A percentile compares a stretch with the other conserved stretches of the same genome.
These are phyloP conservation scores for Rotaria magnacalcarata DNA, from an alignment of 2,888 invertebrate genomes.

Conservation along the genomic window DNA sequence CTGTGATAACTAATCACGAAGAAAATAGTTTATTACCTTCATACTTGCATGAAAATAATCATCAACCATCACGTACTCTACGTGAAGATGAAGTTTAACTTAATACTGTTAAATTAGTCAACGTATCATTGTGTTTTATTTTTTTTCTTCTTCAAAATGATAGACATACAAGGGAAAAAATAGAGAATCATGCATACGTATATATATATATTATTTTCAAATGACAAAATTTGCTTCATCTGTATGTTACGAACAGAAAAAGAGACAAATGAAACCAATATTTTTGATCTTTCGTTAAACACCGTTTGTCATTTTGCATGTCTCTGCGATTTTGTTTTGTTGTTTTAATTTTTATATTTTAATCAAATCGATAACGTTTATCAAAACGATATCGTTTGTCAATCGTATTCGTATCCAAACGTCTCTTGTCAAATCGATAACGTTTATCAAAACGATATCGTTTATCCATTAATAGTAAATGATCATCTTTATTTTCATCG, in stretches of 20 bases:
- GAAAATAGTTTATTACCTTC: neutral
- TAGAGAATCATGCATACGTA: neutral
- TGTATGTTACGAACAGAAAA: neutral
- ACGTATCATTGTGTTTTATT: neutral
- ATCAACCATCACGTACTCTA: neutral
- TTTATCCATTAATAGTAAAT: slow-evolving; percentile 28
- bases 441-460: slow-evolving; percentile 45
- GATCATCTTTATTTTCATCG: neutral
- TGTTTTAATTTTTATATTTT: neutral
- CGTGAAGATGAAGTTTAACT: neutral
- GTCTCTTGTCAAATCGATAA: slow-evolving; percentile 40
- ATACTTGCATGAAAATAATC: neutral
- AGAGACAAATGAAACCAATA: neutral
- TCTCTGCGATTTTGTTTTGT: neutral
- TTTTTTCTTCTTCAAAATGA: neutral
- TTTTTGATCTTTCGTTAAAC: neutral
- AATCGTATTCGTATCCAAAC: neutral
- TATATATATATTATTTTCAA: neutral
- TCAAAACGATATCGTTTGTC: slow-evolving; percentile 39
- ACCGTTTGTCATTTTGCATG: neutral
- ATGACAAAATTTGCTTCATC: neutral
- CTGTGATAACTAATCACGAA: neutral
- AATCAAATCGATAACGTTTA: slow-evolving; percentile 40
- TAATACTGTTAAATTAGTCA: neutral
- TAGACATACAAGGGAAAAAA: neutral